Base-by-base conservation (phyloP, 2,888 invertebrate genomes). In the Alloplasta piceator region DNA sequence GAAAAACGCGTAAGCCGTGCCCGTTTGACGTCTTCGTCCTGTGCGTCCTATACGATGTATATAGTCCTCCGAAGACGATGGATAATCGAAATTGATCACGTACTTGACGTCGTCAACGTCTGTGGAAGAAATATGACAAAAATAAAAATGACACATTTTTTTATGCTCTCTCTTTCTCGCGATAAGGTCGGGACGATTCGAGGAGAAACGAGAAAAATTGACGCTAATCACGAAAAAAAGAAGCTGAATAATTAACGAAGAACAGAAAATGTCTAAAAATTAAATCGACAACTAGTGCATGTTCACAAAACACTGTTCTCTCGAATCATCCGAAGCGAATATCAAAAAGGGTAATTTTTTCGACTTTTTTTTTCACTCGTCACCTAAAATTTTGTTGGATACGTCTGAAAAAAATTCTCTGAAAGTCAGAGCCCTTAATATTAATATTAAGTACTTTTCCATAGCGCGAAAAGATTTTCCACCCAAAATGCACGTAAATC, bases 21-120 rank as follows among this genome's bases (percentile, higher is more conserved):
- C 98, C 86, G 96, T 97, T 87, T 96, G 95, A 90, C 96, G 95
- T 77, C 96, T 96, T 73, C 98, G 95, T 46, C 97, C 98, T 61
- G 98, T 98, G 87, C 98, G 95, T 77, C 98, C 98, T 92, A 98
- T 98, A 84, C 98, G 96, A 93, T 98, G 98, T 89, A 98, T 97
- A 90, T 98, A 98, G 93, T 98, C 98, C 92, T 98, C 98, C 68
- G 98, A 98, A 70, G 97, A 98, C 92, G 97, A 97, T 73, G 98
- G 98, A 93, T 98, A 98, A 93, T 98, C 98, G 94, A 96, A 98
- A 94, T 98, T 98, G 91, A 98, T 97, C 82, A 98, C 98, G 93
- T 96, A 98, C 93, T 98, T 98, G 89, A 98, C 98, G 91, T 98
- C 98, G 92, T 98, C 98, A 90, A 98, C 98, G 95, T 98, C 98